These are phyloP conservation scores for Andrena marginata DNA, from an alignment of 2,888 invertebrate genomes.

Conservation along the genomic window DNA sequence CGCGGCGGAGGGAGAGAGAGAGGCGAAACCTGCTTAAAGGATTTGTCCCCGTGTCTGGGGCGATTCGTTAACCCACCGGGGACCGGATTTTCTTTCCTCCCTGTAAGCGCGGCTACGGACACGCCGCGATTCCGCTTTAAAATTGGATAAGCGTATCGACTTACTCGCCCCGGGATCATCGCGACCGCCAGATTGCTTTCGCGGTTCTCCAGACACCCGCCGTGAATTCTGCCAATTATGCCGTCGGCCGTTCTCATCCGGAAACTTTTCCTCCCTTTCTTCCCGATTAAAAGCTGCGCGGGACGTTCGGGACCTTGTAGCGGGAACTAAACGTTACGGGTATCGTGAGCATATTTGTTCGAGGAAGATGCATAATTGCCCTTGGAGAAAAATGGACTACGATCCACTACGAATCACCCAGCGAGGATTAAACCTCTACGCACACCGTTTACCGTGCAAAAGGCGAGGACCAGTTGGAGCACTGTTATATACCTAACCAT, in stretches of 20 bases:
- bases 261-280: background rate
- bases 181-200: background rate
- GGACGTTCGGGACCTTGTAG: too few species aligned
- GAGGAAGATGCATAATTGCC: too few species aligned
- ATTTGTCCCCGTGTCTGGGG: slow-evolving; percentile 54
- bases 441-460: too few species aligned
- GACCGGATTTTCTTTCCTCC: slow-evolving; percentile 51
- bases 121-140: slow-evolving; percentile 40
- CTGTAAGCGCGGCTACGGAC: background rate
- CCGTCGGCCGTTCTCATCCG: background rate
- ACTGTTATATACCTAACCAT: too few species aligned
- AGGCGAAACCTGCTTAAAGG: slow-evolving; percentile 70
- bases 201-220: background rate
- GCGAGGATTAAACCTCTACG: too few species aligned
- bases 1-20: slow-evolving; percentile 25
- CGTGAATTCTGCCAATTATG: background rate
- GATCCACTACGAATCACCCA: too few species aligned
- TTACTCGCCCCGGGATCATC: slow-evolving; percentile 24
- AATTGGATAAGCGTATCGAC: slow-evolving; percentile 55
- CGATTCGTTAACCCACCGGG: slow-evolving; percentile 60
- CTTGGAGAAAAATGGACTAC: too few species aligned
- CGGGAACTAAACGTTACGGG: too few species aligned
- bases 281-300: background rate
- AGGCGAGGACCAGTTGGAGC: too few species aligned
- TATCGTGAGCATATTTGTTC: too few species aligned